These are phyloP conservation scores for Cataglyphis altisquamis DNA, from an alignment of 2,888 invertebrate species.

Conservation along the genomic window DNA sequence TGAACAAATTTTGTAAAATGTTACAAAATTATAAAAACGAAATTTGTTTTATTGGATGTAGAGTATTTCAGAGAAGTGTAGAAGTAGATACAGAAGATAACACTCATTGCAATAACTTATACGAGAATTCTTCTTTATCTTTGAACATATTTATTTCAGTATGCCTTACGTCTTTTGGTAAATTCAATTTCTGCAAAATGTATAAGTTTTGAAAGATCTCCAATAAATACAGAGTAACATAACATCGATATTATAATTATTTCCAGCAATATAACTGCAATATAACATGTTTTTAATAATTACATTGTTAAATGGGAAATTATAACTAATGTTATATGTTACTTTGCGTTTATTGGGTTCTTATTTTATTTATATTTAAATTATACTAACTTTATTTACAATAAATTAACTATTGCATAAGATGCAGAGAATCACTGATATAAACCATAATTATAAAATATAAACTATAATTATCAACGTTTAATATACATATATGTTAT, in stretches of 20 bases:
- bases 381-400: background rate
- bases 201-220: background rate
- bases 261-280: no score
- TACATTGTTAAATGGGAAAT: no score
- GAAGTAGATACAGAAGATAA: constrained; percentile 4
- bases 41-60: constrained; percentile 1
- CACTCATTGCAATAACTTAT: background rate
- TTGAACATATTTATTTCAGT: background rate
- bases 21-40: background rate
- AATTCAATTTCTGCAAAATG: background rate
- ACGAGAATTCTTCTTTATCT: constrained; percentile 33
- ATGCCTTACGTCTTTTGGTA: background rate
- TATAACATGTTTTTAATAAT: no score
- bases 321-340: no score
- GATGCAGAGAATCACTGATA: background rate
- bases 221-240: no score
- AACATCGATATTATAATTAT: no score
- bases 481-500: background rate
- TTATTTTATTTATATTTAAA: background rate
- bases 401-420: background rate
- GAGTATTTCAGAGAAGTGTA: background rate
- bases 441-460: background rate
- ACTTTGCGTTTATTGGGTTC: background rate
- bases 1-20: background rate
- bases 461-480: background rate